Evolutionary conservation across 2,797 vertebrate species (phyloP).

Genomic region (Natrix natrix): DNA sequence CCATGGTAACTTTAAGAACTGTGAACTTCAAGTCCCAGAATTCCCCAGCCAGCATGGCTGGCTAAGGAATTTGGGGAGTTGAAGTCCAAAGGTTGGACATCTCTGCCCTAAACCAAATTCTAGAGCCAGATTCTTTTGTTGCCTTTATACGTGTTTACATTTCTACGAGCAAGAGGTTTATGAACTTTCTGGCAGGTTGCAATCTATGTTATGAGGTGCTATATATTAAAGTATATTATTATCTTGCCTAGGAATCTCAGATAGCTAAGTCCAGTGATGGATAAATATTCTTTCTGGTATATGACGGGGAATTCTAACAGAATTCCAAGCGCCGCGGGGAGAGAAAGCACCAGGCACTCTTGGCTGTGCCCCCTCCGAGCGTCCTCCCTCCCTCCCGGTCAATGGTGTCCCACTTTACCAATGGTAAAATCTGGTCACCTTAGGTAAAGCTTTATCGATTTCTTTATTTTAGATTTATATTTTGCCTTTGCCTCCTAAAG

Average conservation of each 20-base stretch:
- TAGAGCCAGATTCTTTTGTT: not conserved
- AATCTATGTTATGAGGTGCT: not conserved
- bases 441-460: not conserved
- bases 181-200: not conserved
- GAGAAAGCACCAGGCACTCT: conserved; percentile 75
- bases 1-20: not conserved
- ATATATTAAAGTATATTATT: not conserved
- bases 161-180: not conserved
- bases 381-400: not conserved
- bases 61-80: not conserved
- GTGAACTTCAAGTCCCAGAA: not conserved
- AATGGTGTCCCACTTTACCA: too few relatives aligned
- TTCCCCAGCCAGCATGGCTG: not conserved
- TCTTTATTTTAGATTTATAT: not conserved
- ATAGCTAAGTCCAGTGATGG: not conserved
- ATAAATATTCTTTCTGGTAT: not conserved
- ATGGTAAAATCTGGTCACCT: too few relatives aligned
- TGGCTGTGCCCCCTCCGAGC: conserved; percentile 87
- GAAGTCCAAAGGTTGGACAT: not conserved
- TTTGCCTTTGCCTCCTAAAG: not conserved
- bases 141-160: not conserved
- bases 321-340: conserved; percentile 66
- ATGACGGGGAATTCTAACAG: not conserved
- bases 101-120: not conserved
- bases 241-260: not conserved